Conservation (phyloP, 2,797 vertebrate genomes). For the Lithobates sylvaticus region DNA sequence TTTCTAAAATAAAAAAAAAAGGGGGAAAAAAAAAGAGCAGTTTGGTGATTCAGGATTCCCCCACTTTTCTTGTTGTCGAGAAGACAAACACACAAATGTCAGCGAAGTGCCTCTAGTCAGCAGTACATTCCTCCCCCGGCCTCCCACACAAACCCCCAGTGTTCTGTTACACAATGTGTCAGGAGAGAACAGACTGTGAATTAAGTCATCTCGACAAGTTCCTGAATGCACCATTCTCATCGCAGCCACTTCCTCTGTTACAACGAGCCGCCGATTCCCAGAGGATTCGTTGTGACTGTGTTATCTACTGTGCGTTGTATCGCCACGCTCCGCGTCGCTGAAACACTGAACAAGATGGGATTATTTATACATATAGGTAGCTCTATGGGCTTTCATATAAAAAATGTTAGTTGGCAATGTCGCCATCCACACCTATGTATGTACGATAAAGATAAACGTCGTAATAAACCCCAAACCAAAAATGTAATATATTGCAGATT, state of each 20-base stretch:
- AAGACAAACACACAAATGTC: constrained; percentile 74
- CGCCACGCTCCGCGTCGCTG: not conserved
- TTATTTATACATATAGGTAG: too few species aligned
- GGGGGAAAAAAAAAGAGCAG: constrained; percentile 69
- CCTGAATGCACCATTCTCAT: constrained; percentile 27
- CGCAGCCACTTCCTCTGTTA: constrained; percentile 28
- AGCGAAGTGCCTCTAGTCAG: constrained; percentile 40
- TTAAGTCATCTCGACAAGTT: constrained; percentile 42
- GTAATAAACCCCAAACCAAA: too few species aligned
- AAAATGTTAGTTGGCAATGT: too few species aligned
- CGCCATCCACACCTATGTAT: too few species aligned
- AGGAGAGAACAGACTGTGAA: constrained; percentile 42
- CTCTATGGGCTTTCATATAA: too few species aligned
- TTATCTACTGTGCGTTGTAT: not conserved
- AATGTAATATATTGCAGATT: too few species aligned
- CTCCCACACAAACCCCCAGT: constrained; percentile 55
- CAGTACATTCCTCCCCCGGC: constrained; percentile 4
- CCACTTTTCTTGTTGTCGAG: constrained; percentile 72
- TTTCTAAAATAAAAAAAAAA: constrained; percentile 79
- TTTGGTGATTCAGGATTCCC: constrained; percentile 75
- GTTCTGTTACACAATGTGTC: constrained; percentile 57
- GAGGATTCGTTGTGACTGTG: constrained; percentile 1
- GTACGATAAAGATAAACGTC: too few species aligned
- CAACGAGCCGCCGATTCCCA: constrained; percentile 2
- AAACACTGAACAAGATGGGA: too few species aligned